Evolutionary conservation across 2,888 invertebrate genomes (phyloP).

Genomic region (Drosophila mimica): DNA sequence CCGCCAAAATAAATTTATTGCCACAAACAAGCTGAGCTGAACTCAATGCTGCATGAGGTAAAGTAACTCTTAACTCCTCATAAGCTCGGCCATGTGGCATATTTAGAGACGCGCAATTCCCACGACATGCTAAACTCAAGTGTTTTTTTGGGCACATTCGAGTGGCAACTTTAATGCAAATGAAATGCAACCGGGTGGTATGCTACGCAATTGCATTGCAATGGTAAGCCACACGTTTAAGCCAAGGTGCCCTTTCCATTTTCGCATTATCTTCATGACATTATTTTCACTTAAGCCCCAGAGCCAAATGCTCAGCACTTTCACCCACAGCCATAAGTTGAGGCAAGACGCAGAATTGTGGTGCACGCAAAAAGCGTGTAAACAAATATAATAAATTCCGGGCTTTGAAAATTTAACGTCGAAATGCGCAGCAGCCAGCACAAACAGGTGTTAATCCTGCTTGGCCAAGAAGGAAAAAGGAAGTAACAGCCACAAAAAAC

Average conservation of each 20-base stretch:
- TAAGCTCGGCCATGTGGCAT: slow-evolving; percentile 21
- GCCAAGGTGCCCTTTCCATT: slow-evolving; percentile 67
- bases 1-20: slow-evolving; percentile 10
- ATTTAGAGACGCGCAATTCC: slow-evolving; percentile 17
- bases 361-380: slow-evolving; percentile 77
- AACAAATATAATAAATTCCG: slow-evolving; percentile 76
- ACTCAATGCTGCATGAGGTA: slow-evolving; percentile 15
- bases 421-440: slow-evolving; percentile 59
- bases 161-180: slow-evolving; percentile 68
- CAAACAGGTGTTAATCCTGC: slow-evolving; percentile 81
- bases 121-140: slow-evolving; percentile 42
- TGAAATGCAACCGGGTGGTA: slow-evolving; percentile 53
- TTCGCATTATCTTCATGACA: slow-evolving; percentile 69
- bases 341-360: slow-evolving; percentile 59
- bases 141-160: slow-evolving; percentile 40
- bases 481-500: slow-evolving; percentile 42
- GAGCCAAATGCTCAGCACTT: slow-evolving; percentile 36
- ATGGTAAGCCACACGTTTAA: slow-evolving; percentile 45
- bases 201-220: slow-evolving; percentile 12
- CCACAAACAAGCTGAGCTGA: neutral
- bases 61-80: slow-evolving; percentile 30
- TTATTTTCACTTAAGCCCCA: slow-evolving; percentile 72
- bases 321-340: slow-evolving; percentile 52
- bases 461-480: slow-evolving; percentile 31
- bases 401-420: slow-evolving; percentile 63